phyloP scores from a whole-genome alignment of 2,113 vertebrate species.

The Campylomormyrus tamandua region DNA sequence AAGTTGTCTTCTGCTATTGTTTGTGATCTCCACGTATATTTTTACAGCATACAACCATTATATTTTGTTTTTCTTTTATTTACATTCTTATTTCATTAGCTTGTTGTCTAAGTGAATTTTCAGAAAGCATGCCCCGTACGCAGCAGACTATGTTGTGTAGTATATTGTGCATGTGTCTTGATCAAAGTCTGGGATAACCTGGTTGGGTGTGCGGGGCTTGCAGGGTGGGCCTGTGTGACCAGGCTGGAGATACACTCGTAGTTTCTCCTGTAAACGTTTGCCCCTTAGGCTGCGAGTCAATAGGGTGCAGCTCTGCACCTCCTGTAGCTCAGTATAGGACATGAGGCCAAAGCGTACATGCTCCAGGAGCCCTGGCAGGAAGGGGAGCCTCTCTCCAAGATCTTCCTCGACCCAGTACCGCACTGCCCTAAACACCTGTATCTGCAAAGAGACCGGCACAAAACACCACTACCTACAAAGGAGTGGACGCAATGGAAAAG shows the following conservation, averaged over 20 bases:
- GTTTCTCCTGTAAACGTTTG: conserved; percentile 4
- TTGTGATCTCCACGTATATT: not conserved
- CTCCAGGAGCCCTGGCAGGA: conserved; percentile 49
- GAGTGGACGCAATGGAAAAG: not conserved
- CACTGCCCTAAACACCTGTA: conserved; percentile 59
- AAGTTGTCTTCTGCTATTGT: not conserved
- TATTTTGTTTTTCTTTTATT: not conserved
- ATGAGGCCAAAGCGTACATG: conserved; percentile 66
- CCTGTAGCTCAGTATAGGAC: conserved; percentile 60
- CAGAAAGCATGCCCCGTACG: not conserved
- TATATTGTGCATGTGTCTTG: not conserved
- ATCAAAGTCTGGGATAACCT: conserved; percentile 20
- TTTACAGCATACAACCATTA: not conserved
- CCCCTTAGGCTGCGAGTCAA: conserved; percentile 15
- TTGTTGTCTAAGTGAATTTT: not conserved
- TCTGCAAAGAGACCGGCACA: not conserved
- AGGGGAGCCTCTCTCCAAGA: conserved; percentile 37
- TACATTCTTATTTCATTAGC: not conserved
- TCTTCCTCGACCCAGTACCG: conserved; percentile 59
- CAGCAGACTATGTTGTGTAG: not conserved
- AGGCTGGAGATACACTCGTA: conserved; percentile 21
- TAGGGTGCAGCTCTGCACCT: conserved; percentile 43
- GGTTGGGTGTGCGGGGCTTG: conserved; percentile 55
- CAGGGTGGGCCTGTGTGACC: conserved; percentile 34
- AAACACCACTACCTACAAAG: not conserved